A percentile compares a stretch with the other conserved stretches of the same genome.
Conservation (phyloP, 2,888 invertebrate species). For the Drosophila testacea region DNA sequence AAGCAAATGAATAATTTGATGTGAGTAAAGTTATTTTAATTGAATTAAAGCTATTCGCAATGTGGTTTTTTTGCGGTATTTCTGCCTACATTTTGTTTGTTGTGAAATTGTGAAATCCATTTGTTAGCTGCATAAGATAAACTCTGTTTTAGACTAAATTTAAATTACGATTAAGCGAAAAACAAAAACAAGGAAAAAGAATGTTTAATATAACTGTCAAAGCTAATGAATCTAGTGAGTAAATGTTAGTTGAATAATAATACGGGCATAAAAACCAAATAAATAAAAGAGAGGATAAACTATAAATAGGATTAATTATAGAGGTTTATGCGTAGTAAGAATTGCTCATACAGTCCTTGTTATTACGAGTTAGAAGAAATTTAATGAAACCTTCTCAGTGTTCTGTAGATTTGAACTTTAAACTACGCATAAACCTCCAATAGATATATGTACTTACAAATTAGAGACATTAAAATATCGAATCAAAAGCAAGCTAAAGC, state of each 20-base stretch:
- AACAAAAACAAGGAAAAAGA: conserved; percentile 29
- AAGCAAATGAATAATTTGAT: conserved; percentile 45
- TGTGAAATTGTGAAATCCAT: conserved; percentile 40
- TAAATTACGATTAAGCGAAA: conserved; percentile 19
- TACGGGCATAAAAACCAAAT: conserved; percentile 26
- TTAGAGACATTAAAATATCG: conserved; percentile 14
- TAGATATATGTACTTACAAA: conserved; percentile 36
- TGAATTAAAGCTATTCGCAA: conserved; percentile 58
- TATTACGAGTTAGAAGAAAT: conserved; percentile 10
- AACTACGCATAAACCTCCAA: conserved; percentile 40
- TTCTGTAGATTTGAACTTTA: conserved; percentile 27
- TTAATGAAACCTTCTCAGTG: conserved; percentile 15
- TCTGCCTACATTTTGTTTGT: conserved; percentile 30
- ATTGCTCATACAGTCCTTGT: conserved; percentile 10
- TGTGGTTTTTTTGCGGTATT: conserved; percentile 60
- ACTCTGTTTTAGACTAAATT: conserved; percentile 59
- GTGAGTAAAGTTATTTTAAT: conserved; percentile 56
- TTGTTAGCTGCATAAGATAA: conserved; percentile 47
- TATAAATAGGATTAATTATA: conserved; percentile 42
- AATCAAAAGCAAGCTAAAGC: conserved; percentile 50
- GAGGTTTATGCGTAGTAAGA: conserved; percentile 48
- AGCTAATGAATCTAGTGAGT: conserved; percentile 53
- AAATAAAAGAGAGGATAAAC: conserved; percentile 22
- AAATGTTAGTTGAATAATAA: conserved; percentile 66
- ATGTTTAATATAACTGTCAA: conserved; percentile 47